A percentile compares a stretch with the other conserved stretches of the same genome.
Evolutionary conservation across 2,113 vertebrate species (phyloP).

Genomic region (Pantherophis guttatus): DNA sequence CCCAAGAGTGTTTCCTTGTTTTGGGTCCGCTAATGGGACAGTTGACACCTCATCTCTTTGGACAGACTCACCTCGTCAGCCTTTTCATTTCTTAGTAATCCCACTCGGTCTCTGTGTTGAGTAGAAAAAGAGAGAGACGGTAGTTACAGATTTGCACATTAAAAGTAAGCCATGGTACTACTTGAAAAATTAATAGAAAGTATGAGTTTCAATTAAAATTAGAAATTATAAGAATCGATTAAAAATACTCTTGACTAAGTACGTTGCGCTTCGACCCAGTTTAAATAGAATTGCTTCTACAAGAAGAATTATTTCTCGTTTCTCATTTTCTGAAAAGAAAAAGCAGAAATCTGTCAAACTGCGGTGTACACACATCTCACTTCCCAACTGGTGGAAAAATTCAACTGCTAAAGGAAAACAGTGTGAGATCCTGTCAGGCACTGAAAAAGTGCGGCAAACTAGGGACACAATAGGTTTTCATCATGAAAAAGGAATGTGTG

Average conservation of each 20-base stretch:
- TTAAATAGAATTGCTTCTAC: not conserved
- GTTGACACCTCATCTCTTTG: too few relatives aligned
- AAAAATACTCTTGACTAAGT: conserved; percentile 42
- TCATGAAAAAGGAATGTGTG: not conserved
- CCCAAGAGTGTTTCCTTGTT: too few relatives aligned
- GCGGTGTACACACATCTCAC: not conserved
- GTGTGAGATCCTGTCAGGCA: not conserved
- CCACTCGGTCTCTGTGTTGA: too few relatives aligned
- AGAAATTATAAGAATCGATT: conserved; percentile 42
- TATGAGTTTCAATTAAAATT: conserved; percentile 46
- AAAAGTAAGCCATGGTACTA: conserved; percentile 45
- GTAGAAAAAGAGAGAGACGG: not conserved
- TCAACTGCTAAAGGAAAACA: not conserved
- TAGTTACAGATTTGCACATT: conserved; percentile 56
- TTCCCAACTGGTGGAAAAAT: not conserved
- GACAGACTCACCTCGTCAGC: too few relatives aligned
- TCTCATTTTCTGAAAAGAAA: conserved; percentile 1
- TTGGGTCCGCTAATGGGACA: too few relatives aligned
- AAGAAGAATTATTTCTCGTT: conserved; percentile 2
- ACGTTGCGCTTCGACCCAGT: not conserved
- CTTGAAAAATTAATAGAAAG: conserved; percentile 57
- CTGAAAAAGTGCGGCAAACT: not conserved
- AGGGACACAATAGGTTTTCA: conserved; percentile 30
- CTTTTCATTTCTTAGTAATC: too few relatives aligned
- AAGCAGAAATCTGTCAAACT: not conserved